These are phyloP conservation scores for Monochamus saltuarius DNA, from an alignment of 1,140 invertebrate genomes.

Conservation along the genomic window DNA sequence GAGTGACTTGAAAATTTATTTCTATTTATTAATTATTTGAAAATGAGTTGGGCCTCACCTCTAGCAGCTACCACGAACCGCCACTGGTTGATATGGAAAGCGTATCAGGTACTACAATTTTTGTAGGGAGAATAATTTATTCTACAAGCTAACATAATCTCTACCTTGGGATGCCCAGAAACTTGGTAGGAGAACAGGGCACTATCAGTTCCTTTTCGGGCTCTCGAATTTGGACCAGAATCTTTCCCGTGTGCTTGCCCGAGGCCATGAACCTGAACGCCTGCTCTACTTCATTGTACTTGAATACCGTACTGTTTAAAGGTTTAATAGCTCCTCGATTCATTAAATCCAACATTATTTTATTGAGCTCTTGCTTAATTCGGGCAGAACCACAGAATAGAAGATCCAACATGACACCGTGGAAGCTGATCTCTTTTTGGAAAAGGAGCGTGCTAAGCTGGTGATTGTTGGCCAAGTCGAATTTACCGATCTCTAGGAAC, in stretches of 20 bases:
- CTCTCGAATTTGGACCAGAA: slow-evolving; percentile 67
- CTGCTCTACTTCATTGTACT: slow-evolving; percentile 63
- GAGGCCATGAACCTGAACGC: slow-evolving; percentile 76
- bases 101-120: no score
- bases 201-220: slow-evolving; percentile 9
- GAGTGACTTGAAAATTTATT: no score
- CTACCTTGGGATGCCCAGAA: no score
- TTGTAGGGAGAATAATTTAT: no score
- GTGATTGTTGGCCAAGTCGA: slow-evolving; percentile 67
- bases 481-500: slow-evolving; percentile 79
- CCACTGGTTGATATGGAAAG: no score
- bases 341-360: slow-evolving; percentile 10
- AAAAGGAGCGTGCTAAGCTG: slow-evolving; percentile 73
- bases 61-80: no score
- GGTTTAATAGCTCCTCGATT: slow-evolving; percentile 60
- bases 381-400: slow-evolving; percentile 58
- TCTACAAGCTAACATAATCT: no score
- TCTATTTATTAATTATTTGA: no score
- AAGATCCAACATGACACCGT: slow-evolving; percentile 84
- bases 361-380: slow-evolving; percentile 16
- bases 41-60: no score
- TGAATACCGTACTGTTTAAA: slow-evolving; percentile 61
- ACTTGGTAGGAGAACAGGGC: no score
- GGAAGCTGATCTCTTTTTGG: slow-evolving; percentile 80
- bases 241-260: slow-evolving; percentile 89